Evolutionary conservation across 2,113 vertebrate genomes (phyloP), one percentile per base, ranked within the genome.

Genomic region (Panthera leo): DNA sequence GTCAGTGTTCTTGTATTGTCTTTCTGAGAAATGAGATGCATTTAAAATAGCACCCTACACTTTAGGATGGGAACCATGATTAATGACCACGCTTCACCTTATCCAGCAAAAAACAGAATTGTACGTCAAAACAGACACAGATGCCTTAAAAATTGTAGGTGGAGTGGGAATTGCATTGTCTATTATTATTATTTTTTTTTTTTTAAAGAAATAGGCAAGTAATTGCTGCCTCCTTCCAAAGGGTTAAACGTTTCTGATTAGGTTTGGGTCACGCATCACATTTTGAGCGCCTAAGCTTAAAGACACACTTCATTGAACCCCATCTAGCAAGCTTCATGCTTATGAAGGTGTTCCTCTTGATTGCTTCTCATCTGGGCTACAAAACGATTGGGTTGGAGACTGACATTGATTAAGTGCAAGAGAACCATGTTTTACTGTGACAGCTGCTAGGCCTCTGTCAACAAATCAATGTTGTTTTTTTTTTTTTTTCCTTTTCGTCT

Each of bases 391-490:
- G 97, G 97, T 98, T 99, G 98, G 97, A 98, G 97, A 94, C 97
- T 98, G 98, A 98, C 99, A 98, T 92, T 99, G 99, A 99, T 99
- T 98, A 98, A 98, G 98, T 98, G 96, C 97, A 98, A 98, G 97
- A 98, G 98, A 99, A 98, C 94, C 14, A 0, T 98, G 97, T 99
- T 99, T 99, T 98, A 98, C 97, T 97, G 96, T 98, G 98, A 98
- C 98, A 99, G 98, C 98, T 98, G 98, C 97, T 98, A 98, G 97
- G 96, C 97, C 92, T 99, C 97, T 98, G 98, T 98, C 98, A 99
- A 98, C 98, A 98, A 98, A 98, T 99, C 98, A 98, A 98, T 98
- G 97, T 78, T 76, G 13, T 25, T 8, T 75, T 88, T 65, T 79
- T 68, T 79, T 89, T 51, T 51, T 67, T 0, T 51, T 67, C 0